Evolutionary conservation across 1,140 invertebrate species (phyloP), one percentile per base, ranked within the genome.

Genomic region (Mesaphorura yosii): DNA sequence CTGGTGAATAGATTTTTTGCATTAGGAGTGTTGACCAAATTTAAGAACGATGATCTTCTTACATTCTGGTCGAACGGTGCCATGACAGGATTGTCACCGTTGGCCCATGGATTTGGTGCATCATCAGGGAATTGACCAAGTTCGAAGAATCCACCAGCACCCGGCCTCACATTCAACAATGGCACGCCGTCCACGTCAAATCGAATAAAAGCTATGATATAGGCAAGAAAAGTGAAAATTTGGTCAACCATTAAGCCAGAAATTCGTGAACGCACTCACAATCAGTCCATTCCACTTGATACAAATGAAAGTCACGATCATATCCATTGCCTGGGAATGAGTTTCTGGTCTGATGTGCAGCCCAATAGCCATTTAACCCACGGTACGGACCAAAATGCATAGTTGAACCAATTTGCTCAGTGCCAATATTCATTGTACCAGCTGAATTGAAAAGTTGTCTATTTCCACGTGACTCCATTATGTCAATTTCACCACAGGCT

Each of bases 11-110:
- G n/a, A n/a, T n/a, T n/a, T n/a, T n/a, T n/a, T n/a, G n/a, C n/a
- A n/a, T n/a, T n/a, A n/a, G n/a, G n/a, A n/a, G n/a, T n/a, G n/a
- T n/a, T n/a, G n/a, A n/a, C n/a, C n/a, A n/a, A n/a, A n/a, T n/a
- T n/a, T n/a, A n/a, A n/a, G n/a, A n/a, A n/a, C n/a, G n/a, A n/a
- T n/a, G n/a, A n/a, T n/a, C n/a, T n/a, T n/a, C n/a, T n/a, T n/a
- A n/a, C n/a, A n/a, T n/a, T 75, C 65, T 78, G 75, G 67, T 87
- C 80, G 65, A 84, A 85, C 0, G 84, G 79, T 2, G 81, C 79
- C 65, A 82, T 75, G 27, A 72, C 73, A 2, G 50, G 22, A 45
- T 65, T 66, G 14, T 39, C 44, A 2, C 59, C 59, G 5, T 54
- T 40, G 17, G 41, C 37, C 68, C 68, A 69, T 19, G 68, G 71